Conservation (phyloP, 2,888 invertebrate species). For the Phyto melanocephala region DNA sequence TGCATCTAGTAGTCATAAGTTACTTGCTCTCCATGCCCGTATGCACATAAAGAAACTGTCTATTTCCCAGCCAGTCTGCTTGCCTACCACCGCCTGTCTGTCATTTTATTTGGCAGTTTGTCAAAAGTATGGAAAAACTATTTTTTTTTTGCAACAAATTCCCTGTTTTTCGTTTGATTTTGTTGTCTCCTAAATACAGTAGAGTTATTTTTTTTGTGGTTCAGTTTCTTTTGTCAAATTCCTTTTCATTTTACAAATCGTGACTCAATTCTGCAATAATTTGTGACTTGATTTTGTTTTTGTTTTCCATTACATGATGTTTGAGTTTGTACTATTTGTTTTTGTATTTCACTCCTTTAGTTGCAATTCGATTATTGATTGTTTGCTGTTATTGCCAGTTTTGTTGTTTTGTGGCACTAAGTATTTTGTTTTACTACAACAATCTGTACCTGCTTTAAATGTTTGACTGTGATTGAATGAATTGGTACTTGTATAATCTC, state of each 20-base stretch:
- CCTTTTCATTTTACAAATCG: conserved; percentile 72
- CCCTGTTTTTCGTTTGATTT: conserved; percentile 37
- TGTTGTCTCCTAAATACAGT: conserved; percentile 2
- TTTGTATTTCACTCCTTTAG: conserved; percentile 60
- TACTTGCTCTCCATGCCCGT: background rate
- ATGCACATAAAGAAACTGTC: background rate
- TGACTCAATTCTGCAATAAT: conserved; percentile 74
- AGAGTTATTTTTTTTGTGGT: background rate
- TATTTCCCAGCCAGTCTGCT: conserved; percentile 59
- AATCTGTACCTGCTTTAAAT: conserved; percentile 48
- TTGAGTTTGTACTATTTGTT: conserved; percentile 44
- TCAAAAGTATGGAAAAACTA: conserved; percentile 38
- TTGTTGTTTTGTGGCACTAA: conserved; percentile 24
- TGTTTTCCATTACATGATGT: conserved; percentile 48
- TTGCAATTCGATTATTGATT: conserved; percentile 66
- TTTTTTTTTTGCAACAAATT: conserved; percentile 22
- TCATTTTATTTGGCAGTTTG: conserved; percentile 59
- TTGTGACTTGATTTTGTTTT: conserved; percentile 66
- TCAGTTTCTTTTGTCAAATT: conserved; percentile 51
- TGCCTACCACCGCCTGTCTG: conserved; percentile 38
- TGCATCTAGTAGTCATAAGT: background rate
- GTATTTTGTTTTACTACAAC: conserved; percentile 11
- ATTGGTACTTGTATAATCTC: conserved; percentile 44
- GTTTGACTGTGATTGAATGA: conserved; percentile 35
- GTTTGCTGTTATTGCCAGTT: conserved; percentile 16